Evolutionary conservation across 2,888 invertebrate genomes (phyloP).

Genomic region (Mythimna loreyi): DNA sequence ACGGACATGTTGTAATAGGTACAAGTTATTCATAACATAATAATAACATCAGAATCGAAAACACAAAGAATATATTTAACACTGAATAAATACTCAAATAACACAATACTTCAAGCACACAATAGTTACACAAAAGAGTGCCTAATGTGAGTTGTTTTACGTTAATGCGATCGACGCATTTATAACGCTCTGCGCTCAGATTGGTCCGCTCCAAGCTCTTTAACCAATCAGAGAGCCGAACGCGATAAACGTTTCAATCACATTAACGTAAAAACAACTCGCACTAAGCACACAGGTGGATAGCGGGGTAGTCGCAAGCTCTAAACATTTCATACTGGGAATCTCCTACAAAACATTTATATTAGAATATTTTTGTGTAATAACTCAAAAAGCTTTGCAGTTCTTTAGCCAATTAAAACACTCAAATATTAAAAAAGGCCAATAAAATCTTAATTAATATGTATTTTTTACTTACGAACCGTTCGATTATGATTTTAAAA

Average conservation of each 20-base stretch:
- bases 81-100: constrained; percentile 15
- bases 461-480: constrained; percentile 27
- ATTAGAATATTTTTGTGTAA: neutral
- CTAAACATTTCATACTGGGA: constrained; percentile 29
- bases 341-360: constrained; percentile 3
- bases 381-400: constrained; percentile 21
- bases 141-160: too few relatives aligned
- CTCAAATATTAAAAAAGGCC: neutral
- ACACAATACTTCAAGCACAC: constrained; percentile 49
- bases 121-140: neutral
- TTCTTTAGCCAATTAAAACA: constrained; percentile 18
- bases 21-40: too few relatives aligned
- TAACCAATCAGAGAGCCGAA: too few relatives aligned
- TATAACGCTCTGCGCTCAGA: too few relatives aligned
- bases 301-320: constrained; percentile 44
- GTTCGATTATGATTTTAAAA: too few relatives aligned
- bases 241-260: too few relatives aligned
- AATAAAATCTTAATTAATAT: constrained; percentile 1
- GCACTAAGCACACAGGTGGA: neutral
- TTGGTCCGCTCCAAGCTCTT: too few relatives aligned
- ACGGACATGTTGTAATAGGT: too few relatives aligned
- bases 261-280: too few relatives aligned
- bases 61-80: neutral
- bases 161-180: too few relatives aligned
- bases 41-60: neutral